Evolutionary conservation across 2,888 invertebrate species (phyloP), one percentile per base, ranked within the genome.

Genomic region (Acanthosepion esculentum): DNA sequence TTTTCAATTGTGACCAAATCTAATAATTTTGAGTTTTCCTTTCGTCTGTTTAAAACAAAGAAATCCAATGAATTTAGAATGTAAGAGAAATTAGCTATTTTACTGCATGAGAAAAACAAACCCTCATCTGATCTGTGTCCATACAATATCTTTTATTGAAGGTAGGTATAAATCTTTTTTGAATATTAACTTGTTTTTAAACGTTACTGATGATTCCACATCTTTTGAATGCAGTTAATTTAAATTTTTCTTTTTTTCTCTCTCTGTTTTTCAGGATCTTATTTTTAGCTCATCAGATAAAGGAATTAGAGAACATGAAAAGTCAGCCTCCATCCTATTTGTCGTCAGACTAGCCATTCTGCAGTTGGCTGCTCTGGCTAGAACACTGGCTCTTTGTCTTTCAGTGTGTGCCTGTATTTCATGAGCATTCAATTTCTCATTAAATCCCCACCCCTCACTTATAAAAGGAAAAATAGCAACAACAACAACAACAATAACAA

Each of bases 251-350:
- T 92, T 93, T 94, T 94, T 94, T 94, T 94, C 93, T 94, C 64
- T 41, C 41, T 41, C 23, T 50, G 15, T 78, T 78, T 95, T 95
- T 94, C 96, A 96, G 96, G 95, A 95, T 96, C 94, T 95, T 96
- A 95, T 96, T 96, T 95, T 95, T 96, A 95, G 95, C 96, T 94
- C 96, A 96, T 94, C 96, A 96, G 95, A 95, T 96, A 33, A 95
- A 95, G 94, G 96, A 96, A 95, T 95, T 96, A 91, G 96, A 96
- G 94, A 95, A 95, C 95, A 95, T 96, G 95, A 96, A 96, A 95
- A 95, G 96, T 93, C 96, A 96, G 48, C 95, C 95, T 26, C 94
- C 95, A 91, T 95, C 96, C 94, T 94, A 95, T 33, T 95, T 96
- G 91, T 96, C 96, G 91, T 96, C 96, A 95, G 96, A 96, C 78